Evolutionary conservation across 2,888 invertebrate species (phyloP).

Genomic region (Oligia strigilis): DNA sequence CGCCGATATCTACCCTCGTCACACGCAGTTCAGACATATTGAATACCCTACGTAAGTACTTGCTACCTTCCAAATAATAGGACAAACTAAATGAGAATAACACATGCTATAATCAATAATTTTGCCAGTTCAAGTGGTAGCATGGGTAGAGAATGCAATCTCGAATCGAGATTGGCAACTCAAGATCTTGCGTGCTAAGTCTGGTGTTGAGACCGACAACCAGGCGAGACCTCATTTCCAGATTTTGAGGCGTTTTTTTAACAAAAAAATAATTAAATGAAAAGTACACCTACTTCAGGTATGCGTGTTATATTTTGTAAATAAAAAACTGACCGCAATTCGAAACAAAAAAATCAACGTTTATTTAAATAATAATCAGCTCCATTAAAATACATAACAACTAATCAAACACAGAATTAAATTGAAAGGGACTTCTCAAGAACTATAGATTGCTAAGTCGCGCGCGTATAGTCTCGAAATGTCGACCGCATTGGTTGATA

Average conservation of each 20-base stretch:
- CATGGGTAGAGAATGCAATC: not conserved
- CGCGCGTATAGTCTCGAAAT: not conserved
- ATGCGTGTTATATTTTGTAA: not conserved
- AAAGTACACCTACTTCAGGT: not conserved
- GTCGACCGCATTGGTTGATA: not conserved
- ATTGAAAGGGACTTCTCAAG: not conserved
- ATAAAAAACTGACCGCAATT: not conserved
- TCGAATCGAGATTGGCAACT: not conserved
- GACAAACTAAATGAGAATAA: no score
- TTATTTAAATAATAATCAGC: no score
- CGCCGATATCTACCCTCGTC: conserved; percentile 98
- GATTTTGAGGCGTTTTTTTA: no score
- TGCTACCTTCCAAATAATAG: not conserved
- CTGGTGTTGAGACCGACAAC: not conserved
- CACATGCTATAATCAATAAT: not conserved
- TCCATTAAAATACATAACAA: no score
- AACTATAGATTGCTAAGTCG: not conserved
- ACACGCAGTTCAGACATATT: conserved; percentile 97
- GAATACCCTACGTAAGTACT: conserved; percentile 96
- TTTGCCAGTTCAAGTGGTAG: not conserved
- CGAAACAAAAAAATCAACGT: not conserved
- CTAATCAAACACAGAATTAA: not conserved
- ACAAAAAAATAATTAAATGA: not conserved
- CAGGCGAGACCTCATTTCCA: not conserved
- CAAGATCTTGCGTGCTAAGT: not conserved